Evolutionary conservation across 2,888 invertebrate genomes (phyloP).

Genomic region (Adelphocoris suturalis): DNA sequence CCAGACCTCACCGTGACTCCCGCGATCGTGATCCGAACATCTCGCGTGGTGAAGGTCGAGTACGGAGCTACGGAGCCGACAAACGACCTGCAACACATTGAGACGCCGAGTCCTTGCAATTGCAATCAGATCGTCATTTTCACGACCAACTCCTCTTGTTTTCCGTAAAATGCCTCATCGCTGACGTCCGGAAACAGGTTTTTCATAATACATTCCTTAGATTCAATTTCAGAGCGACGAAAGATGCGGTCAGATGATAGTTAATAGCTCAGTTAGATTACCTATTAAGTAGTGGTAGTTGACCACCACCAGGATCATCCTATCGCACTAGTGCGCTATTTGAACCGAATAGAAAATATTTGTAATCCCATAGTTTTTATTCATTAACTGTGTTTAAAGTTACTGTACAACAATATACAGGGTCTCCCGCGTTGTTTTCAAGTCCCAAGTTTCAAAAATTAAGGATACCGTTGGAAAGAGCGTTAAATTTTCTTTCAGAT

Average conservation of each 20-base stretch:
- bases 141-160: constrained; percentile 10
- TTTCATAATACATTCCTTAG: background rate
- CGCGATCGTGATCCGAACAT: constrained; percentile 25
- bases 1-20: constrained; percentile 8
- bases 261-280: background rate
- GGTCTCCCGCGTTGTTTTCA: too few relatives aligned
- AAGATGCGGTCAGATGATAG: background rate
- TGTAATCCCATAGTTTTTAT: too few relatives aligned
- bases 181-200: constrained; percentile 8
- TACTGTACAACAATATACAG: too few relatives aligned
- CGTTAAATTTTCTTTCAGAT: too few relatives aligned
- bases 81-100: constrained; percentile 34
- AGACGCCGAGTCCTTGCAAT: background rate
- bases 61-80: background rate
- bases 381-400: too few relatives aligned
- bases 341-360: too few relatives aligned
- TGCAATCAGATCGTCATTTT: constrained; percentile 31
- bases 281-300: too few relatives aligned
- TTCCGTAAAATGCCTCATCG: background rate
- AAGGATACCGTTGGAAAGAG: too few relatives aligned
- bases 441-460: too few relatives aligned
- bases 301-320: too few relatives aligned
- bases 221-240: background rate
- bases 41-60: constrained; percentile 29
- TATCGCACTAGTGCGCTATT: too few relatives aligned